Conservation (phyloP, 2,888 invertebrate species). For the Tolmerus cingulatus region DNA sequence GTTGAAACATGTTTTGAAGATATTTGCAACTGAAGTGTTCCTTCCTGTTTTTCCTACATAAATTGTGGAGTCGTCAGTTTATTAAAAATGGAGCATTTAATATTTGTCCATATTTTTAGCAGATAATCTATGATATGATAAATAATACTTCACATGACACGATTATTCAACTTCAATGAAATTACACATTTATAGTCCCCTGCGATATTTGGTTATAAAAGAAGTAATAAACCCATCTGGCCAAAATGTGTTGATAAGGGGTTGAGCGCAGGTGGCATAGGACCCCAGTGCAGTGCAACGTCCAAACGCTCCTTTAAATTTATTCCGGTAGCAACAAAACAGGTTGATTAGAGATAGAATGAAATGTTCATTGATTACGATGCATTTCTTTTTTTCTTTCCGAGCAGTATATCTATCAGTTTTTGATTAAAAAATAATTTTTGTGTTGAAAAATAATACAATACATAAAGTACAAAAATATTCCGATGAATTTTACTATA, state of each 20-base stretch:
- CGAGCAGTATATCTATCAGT: background rate
- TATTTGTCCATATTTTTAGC: background rate
- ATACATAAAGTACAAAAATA: background rate
- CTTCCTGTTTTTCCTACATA: background rate
- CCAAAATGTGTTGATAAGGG: background rate
- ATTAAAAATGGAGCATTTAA: background rate
- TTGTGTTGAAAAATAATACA: background rate
- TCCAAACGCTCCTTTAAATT: background rate
- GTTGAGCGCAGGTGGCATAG: background rate
- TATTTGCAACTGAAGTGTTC: background rate
- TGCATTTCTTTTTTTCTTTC: background rate
- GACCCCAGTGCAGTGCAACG: background rate
- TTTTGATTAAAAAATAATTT: background rate
- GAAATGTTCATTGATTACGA: background rate
- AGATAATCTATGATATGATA: background rate
- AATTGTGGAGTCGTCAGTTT: background rate
- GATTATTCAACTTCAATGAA: background rate
- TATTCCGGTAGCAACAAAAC: background rate
- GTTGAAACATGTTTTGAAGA: background rate
- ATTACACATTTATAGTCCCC: background rate
- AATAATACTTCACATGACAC: background rate
- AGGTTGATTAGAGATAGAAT: background rate
- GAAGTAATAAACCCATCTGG: background rate
- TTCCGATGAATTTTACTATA: background rate
- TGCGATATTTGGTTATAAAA: background rate